Base-by-base conservation (phyloP, 2,888 invertebrate species). In the Exocentrus adspersus region DNA sequence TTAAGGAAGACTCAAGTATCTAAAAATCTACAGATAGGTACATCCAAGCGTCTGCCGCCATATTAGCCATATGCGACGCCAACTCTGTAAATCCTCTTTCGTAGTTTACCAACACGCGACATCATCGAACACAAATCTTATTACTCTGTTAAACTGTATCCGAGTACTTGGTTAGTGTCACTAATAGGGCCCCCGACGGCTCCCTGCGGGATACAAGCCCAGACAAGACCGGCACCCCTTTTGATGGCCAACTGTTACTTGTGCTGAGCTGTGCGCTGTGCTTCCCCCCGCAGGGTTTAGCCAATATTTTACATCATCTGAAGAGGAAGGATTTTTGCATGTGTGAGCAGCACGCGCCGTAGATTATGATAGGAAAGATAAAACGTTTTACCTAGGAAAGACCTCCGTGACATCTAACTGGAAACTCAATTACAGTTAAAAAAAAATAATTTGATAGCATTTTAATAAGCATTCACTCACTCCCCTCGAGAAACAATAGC, bases 191-290 rank as follows among this genome's bases (percentile, higher is more conserved):
- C 74, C 74, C 73, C 70, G 72, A 67, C 69, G 73, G 54, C 67
- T 48, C 71, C 58, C 75, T 59, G 73, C 72, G 69, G 72, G 75
- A 68, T 63, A 64, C 68, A 69, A 45, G 65, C 57, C 19, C 46
- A 57, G 57, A 46, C 57, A 45, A 32, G 51, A 30, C 51, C 57
- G 64, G 69, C 70, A 73, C 78, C 77, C 75, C 71, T 76, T 75
- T n/a, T n/a, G 70, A 68, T 64, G 71, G 68, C 75, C 77, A 78
- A 77, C 78, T 78, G 77, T 78, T 76, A 77, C 77, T 73, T 69
- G 63, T 65, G 61, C 63, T 46, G 56, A n/a, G n/a, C n/a, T n/a
- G n/a, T n/a, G n/a, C n/a, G n/a, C n/a, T n/a, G n/a, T n/a, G 28
- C 64, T 68, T 61, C 59, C 66, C 66, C 71, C 59, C 66, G 42